Evolutionary conservation across 2,113 vertebrate species (phyloP).

Genomic region (Propithecus coquereli): DNA sequence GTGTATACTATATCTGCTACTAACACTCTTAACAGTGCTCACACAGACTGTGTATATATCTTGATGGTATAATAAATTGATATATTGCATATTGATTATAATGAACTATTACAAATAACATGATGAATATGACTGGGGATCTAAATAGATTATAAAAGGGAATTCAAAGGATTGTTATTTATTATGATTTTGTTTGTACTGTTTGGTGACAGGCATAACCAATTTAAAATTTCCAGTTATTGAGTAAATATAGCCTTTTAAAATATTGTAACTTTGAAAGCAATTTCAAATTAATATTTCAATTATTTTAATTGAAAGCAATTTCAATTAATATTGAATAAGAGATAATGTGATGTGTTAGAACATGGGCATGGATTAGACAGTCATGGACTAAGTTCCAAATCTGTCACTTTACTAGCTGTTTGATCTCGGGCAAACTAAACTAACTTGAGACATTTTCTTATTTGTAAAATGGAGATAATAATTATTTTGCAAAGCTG

Average conservation of each 20-base stretch:
- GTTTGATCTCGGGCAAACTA: slow-evolving; percentile 10
- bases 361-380: not conserved
- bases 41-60: not conserved
- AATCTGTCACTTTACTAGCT: slow-evolving; percentile 1
- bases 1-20: not conserved
- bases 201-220: not conserved
- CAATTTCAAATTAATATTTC: not conserved
- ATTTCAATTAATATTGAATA: slow-evolving; percentile 24
- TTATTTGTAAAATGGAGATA: slow-evolving; percentile 43
- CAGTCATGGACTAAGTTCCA: not conserved
- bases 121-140: not conserved
- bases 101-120: slow-evolving; percentile 39
- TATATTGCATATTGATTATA: not conserved
- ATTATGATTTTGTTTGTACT: slow-evolving; percentile 33
- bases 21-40: not conserved
- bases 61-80: not conserved
- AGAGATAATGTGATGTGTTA: slow-evolving; percentile 1
- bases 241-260: not conserved
- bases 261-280: slow-evolving; percentile 22
- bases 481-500: not conserved
- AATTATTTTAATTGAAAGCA: not conserved
- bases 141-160: not conserved
- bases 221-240: slow-evolving; percentile 24
- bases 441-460: not conserved
- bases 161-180: not conserved